phyloP scores from a whole-genome alignment of 2,888 invertebrate genomes.

The Pyrrhia umbra region DNA sequence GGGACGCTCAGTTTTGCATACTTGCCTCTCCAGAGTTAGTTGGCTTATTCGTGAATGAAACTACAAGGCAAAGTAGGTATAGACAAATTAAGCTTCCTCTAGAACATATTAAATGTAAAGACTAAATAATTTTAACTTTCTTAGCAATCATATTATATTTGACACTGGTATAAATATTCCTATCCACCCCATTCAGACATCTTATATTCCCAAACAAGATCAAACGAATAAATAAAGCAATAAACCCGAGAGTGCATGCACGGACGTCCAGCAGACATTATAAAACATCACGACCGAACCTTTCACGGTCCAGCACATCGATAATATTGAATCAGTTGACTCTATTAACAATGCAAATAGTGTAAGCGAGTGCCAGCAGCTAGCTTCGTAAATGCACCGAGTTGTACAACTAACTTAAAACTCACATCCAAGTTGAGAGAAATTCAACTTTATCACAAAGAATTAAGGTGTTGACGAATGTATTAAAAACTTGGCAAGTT shows the following conservation, averaged over 20 bases:
- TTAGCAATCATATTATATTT: not conserved
- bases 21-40: too few species aligned
- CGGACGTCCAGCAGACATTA: slow-evolving; percentile 44
- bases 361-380: slow-evolving; percentile 77
- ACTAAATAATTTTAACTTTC: not conserved
- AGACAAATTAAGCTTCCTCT: too few species aligned
- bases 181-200: slow-evolving; percentile 13
- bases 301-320: slow-evolving; percentile 70
- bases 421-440: slow-evolving; percentile 11
- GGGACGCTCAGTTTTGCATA: too few species aligned
- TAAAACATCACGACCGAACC: slow-evolving; percentile 67
- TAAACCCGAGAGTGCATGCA: slow-evolving; percentile 19
- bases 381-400: slow-evolving; percentile 81
- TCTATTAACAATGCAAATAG: slow-evolving; percentile 87
- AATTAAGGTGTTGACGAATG: slow-evolving; percentile 37
- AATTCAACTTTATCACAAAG: slow-evolving; percentile 46
- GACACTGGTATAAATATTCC: not conserved
- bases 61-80: too few species aligned
- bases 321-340: slow-evolving; percentile 85
- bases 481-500: slow-evolving; percentile 67
- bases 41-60: too few species aligned
- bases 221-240: slow-evolving; percentile 31
- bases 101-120: too few species aligned
- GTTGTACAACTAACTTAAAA: slow-evolving; percentile 62
- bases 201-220: slow-evolving; percentile 21